Conservation (phyloP, 2,797 vertebrate genomes). For the Coregonus ussuriensis region DNA sequence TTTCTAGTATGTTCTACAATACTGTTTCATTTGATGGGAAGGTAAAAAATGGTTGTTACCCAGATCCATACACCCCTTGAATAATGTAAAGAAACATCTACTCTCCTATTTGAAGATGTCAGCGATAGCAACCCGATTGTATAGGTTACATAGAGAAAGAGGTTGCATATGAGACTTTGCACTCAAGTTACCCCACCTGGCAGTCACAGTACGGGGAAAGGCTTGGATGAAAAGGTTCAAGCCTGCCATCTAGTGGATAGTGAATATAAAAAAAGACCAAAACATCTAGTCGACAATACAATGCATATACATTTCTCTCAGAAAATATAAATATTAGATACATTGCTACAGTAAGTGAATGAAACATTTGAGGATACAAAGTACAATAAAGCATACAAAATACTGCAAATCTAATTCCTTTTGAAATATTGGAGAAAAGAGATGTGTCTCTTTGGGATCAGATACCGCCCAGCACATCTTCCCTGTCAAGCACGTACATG, state of each 20-base stretch:
- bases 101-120: not conserved
- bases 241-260: conserved; percentile 27
- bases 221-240: not conserved
- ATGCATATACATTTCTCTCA: not conserved
- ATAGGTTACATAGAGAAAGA: not conserved
- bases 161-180: conserved; percentile 21
- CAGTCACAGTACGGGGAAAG: not conserved
- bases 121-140: not conserved
- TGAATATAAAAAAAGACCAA: conserved; percentile 54
- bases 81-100: not conserved
- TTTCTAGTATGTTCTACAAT: not conserved
- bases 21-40: not conserved
- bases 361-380: not conserved
- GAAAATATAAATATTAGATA: not conserved
- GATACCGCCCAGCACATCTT: conserved; percentile 17
- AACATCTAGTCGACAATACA: conserved; percentile 64
- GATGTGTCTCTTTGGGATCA: not conserved
- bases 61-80: not conserved
- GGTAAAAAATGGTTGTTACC: not conserved
- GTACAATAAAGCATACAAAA: not conserved
- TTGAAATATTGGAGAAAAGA: not conserved
- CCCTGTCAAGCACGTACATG: conserved; percentile 15
- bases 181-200: conserved; percentile 33
- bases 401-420: not conserved
- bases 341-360: not conserved